Conservation (phyloP, 1,140 invertebrate genomes). For the Melanaphis sacchari region DNA sequence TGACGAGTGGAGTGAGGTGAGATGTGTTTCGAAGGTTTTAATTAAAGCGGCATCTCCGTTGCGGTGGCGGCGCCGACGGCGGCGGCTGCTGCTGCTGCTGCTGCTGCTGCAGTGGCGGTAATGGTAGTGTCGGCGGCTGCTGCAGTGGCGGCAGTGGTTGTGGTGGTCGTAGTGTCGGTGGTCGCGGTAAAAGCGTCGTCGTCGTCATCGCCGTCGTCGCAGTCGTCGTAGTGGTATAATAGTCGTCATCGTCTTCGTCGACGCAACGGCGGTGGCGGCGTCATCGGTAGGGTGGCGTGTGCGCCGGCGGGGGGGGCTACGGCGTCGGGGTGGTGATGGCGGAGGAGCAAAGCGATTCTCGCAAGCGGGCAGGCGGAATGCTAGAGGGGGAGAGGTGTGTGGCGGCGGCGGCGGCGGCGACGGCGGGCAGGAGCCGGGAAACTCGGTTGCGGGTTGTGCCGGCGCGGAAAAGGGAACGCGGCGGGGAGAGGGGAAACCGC, state of each 20-base stretch:
- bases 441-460: background rate
- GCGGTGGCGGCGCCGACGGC: background rate
- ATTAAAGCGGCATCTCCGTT: background rate
- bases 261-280: too few species aligned
- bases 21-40: background rate
- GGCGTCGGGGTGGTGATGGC: too few species aligned
- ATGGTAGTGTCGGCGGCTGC: background rate
- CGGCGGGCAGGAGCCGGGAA: background rate
- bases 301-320: too few species aligned
- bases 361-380: background rate
- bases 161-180: background rate
- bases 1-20: background rate
- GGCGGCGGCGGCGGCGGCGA: background rate
- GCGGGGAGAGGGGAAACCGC: background rate
- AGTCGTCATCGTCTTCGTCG: background rate
- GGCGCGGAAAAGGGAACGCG: background rate
- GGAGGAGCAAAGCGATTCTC: slow-evolving; percentile 9
- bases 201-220: too few species aligned
- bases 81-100: too few species aligned
- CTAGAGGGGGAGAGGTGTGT: background rate
- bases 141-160: background rate
- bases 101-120: background rate
- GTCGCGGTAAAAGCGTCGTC: too few species aligned
- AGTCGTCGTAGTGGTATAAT: background rate
- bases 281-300: background rate